Conservation (phyloP, 2,888 invertebrate genomes). For the Mimas tiliae region DNA sequence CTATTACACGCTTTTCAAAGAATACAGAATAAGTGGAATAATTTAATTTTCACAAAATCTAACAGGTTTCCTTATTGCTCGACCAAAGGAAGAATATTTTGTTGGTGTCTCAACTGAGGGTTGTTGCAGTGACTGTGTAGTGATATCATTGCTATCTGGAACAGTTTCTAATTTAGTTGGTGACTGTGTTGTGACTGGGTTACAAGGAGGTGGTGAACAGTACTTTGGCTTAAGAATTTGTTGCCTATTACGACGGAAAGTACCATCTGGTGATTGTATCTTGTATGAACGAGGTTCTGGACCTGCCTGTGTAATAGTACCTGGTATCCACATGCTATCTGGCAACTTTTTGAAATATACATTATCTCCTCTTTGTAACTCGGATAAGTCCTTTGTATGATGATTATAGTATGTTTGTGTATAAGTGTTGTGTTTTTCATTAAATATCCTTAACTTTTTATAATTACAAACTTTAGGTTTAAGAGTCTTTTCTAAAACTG, state of each 20-base stretch:
- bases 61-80: background rate
- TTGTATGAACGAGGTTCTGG: slow-evolving; percentile 24
- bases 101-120: background rate
- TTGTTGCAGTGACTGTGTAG: background rate
- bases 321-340: slow-evolving; percentile 12
- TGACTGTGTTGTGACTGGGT: background rate
- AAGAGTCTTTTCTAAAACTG: background rate
- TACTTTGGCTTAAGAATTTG: slow-evolving; percentile 13
- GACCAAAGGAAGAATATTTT: background rate
- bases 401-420: slow-evolving; percentile 19
- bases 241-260: slow-evolving; percentile 6
- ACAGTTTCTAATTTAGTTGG: background rate
- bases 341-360: slow-evolving; percentile 22
- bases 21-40: background rate
- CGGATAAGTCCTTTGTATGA: background rate
- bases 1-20: background rate
- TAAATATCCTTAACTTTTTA: slow-evolving; percentile 12
- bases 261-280: slow-evolving; percentile 9
- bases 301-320: background rate
- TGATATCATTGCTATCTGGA: background rate
- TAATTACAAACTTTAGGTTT: slow-evolving; percentile 11
- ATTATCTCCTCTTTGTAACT: slow-evolving; percentile 12
- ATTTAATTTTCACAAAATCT: background rate
- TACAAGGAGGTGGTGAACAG: background rate
- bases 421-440: slow-evolving; percentile 22